These are phyloP conservation scores for Hylyphantes graminicola DNA, from an alignment of 1,140 invertebrate genomes.

Conservation along the genomic window DNA sequence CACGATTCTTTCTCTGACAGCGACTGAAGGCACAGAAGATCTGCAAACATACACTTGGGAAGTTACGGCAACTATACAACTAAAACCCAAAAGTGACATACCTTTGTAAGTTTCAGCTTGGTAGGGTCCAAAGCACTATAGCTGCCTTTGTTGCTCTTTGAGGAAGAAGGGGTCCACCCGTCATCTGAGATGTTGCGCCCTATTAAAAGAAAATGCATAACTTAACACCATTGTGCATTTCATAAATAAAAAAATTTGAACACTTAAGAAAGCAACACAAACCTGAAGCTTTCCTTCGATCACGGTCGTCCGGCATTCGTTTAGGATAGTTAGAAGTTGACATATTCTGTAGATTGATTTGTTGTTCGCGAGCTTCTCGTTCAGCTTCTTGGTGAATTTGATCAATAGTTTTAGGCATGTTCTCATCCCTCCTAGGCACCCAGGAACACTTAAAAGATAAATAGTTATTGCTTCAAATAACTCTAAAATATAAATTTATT, in stretches of 20 bases:
- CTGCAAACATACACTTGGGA: too few species aligned
- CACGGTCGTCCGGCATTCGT: constrained; percentile 52
- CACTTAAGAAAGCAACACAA: not conserved
- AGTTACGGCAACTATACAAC: too few species aligned
- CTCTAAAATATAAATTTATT: too few species aligned
- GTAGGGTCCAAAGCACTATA: constrained; percentile 64
- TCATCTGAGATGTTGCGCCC: constrained; percentile 31
- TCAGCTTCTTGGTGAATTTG: constrained; percentile 91
- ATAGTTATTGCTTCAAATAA: too few species aligned
- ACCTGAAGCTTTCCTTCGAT: constrained; percentile 49
- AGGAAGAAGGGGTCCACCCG: constrained; percentile 43
- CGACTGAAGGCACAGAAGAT: too few species aligned
- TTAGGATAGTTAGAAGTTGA: constrained; percentile 10
- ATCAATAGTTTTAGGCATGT: constrained; percentile 92
- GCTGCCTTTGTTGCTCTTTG: constrained; percentile 53
- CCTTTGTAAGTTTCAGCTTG: constrained; percentile 68
- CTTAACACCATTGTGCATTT: too few species aligned
- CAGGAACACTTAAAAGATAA: constrained; percentile 76
- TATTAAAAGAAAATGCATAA: too few species aligned
- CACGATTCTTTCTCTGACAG: too few species aligned
- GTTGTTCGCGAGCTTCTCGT: constrained; percentile 71
- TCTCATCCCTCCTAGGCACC: constrained; percentile 86
- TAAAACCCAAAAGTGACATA: constrained; percentile 40
- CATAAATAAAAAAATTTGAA: too few species aligned
- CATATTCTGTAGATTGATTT: constrained; percentile 55